Conservation (phyloP, 2,888 invertebrate genomes). For the Cheilosia impressa region DNA sequence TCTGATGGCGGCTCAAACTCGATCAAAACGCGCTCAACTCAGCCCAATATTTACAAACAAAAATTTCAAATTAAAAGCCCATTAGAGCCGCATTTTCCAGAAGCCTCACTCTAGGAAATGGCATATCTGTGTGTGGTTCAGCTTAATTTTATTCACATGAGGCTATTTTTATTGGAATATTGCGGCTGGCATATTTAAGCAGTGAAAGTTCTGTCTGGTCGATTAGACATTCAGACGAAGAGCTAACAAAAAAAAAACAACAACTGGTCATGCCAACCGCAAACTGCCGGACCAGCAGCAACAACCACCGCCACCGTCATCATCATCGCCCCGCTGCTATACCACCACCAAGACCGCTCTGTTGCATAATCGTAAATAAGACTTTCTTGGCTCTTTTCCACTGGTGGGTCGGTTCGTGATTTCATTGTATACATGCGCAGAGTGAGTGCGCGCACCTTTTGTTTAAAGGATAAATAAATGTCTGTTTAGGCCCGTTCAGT, state of each 20-base stretch:
- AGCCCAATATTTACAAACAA: neutral
- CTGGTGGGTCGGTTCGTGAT: constrained; percentile 17
- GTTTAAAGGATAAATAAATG: constrained; percentile 56
- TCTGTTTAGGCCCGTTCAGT: constrained; percentile 27
- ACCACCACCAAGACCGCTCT: constrained; percentile 37
- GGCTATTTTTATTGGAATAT: constrained; percentile 51
- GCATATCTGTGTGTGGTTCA: neutral
- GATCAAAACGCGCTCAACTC: neutral
- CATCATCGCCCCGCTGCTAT: neutral
- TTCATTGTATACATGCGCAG: constrained; percentile 21
- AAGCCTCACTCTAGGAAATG: constrained; percentile 27
- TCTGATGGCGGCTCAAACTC: neutral
- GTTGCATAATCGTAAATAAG: constrained; percentile 71
- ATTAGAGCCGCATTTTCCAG: constrained; percentile 48
- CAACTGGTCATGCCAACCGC: constrained; percentile 53
- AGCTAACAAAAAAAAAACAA: constrained; percentile 1
- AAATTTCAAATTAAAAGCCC: constrained; percentile 55
- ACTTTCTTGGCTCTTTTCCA: constrained; percentile 48
- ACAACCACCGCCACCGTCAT: constrained; percentile 9
- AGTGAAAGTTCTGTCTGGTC: constrained; percentile 74
- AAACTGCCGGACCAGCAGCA: constrained; percentile 22
- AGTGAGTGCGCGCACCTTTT: constrained; percentile 40
- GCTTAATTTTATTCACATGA: constrained; percentile 47
- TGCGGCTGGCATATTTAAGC: constrained; percentile 63
- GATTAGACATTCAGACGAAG: constrained; percentile 65